Conservation (phyloP, 2,113 vertebrate species). For the Herpetotheres cachinnans region DNA sequence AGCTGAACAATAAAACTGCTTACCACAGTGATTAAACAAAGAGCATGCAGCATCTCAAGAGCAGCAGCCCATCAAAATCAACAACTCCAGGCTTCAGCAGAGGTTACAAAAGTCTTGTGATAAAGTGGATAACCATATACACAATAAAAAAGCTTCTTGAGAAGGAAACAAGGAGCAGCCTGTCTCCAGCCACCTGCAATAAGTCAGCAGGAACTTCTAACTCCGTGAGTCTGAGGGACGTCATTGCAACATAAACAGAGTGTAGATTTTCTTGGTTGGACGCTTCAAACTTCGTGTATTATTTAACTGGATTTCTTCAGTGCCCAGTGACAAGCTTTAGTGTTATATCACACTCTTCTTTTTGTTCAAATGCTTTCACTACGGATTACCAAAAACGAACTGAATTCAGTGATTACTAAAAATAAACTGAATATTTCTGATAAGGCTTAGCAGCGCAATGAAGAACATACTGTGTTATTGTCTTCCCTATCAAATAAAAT, state of each 20-base stretch:
- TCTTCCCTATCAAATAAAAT: background rate
- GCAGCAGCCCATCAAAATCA: background rate
- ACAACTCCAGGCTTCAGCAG: background rate
- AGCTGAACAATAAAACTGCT: conserved; percentile 13
- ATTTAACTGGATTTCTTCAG: background rate
- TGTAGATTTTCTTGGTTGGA: background rate
- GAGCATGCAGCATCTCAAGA: background rate
- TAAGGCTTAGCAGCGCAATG: background rate
- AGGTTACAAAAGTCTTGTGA: background rate
- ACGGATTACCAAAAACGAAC: background rate
- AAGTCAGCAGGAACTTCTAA: background rate
- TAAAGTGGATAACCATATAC: background rate
- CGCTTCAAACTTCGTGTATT: background rate
- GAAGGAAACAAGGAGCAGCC: background rate
- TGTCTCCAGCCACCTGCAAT: background rate
- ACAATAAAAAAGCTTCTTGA: background rate
- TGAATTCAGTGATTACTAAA: background rate
- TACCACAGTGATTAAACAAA: conserved; percentile 23
- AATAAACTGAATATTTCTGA: background rate
- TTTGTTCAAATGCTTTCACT: background rate
- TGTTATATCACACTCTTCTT: background rate
- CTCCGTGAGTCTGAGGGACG: fast-evolving
- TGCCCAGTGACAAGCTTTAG: background rate
- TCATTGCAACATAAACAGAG: background rate
- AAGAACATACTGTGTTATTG: background rate